Evolutionary conservation across 2,113 vertebrate species (phyloP).

Genomic region (Coryphaenoides rupestris): DNA sequence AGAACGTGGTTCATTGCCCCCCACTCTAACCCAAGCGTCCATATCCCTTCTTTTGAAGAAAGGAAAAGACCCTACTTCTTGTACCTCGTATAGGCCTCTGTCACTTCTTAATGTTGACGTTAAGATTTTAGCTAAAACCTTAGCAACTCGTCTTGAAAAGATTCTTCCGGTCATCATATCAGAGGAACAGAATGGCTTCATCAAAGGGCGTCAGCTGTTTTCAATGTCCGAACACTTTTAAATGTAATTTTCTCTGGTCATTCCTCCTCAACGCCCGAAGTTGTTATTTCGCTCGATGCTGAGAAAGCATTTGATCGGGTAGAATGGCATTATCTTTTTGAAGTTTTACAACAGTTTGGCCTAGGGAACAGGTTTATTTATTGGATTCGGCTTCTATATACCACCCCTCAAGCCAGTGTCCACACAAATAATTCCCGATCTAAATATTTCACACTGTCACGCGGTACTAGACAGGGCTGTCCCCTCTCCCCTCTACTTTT

Average conservation of each 20-base stretch:
- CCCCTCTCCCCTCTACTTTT: too few relatives aligned
- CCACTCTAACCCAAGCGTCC: conserved; percentile 4
- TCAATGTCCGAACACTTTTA: background rate
- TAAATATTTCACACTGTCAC: too few relatives aligned
- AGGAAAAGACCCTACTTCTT: conserved; percentile 2
- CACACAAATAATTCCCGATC: too few relatives aligned
- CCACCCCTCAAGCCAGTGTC: too few relatives aligned
- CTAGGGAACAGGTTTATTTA: too few relatives aligned
- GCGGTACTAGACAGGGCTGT: too few relatives aligned
- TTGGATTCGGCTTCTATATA: too few relatives aligned
- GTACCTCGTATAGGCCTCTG: background rate
- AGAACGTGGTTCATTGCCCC: background rate
- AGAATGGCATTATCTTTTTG: too few relatives aligned
- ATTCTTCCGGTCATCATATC: background rate
- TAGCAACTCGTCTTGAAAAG: background rate
- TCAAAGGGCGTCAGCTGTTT: background rate
- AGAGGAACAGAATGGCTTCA: background rate
- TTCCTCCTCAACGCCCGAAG: background rate
- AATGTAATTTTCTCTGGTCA: background rate
- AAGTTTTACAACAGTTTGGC: too few relatives aligned
- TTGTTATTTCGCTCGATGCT: too few relatives aligned
- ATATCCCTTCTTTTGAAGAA: conserved; percentile 9
- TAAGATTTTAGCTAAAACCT: background rate
- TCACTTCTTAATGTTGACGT: background rate
- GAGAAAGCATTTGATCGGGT: too few relatives aligned